Base-by-base conservation (phyloP, 2,113 vertebrate genomes). In the Antechinus flavipes region DNA sequence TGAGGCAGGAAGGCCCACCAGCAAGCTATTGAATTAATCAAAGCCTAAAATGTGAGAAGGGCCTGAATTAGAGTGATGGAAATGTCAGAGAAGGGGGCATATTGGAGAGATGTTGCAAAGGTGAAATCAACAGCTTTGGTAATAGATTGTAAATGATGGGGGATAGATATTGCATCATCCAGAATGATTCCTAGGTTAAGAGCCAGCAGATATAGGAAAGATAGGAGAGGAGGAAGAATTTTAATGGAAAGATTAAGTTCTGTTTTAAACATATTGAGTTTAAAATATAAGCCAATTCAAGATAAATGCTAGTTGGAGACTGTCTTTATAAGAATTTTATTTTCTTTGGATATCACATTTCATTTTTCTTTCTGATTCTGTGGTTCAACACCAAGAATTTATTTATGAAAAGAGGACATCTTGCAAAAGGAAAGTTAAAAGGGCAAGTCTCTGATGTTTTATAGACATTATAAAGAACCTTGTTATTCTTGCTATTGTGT, bases 401-500 rank as follows among this genome's bases (percentile, higher is more conserved):
- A 47, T 95, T 93, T 93, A 93, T 92, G 47, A 95, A 95, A 93
- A 0, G 9, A 50, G 54, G 46, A 84, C 47, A 35, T 42, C 30
- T 30, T 96, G 94, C 58, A 94, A 42, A 54, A 93, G 84, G 49
- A 49, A 95, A 94, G 1, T 3, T 26, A 27, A 10, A 94, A 47
- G 35, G 90, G 94, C 46, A 91, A 96, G 54, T 46, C 8, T 91
- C 22, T 35, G 84, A 91, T 52, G 56, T n/a, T 93, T 96, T 76
- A 25, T 27, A 91, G 89, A 90, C 84, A 46, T 11, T 6, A 49
- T 42, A 27, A 23, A 90, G 8, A 92, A 94, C 93, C 95, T 95
- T 96, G n/a, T 30, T 93, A 30, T 3, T 68, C 92, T 92, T 42
- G 54, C 84, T 94, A 84, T 19, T 58, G 0, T 91, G 6, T 53